These are phyloP conservation scores for Macrotus californicus DNA, from an alignment of 2,113 vertebrate species.

Conservation along the genomic window DNA sequence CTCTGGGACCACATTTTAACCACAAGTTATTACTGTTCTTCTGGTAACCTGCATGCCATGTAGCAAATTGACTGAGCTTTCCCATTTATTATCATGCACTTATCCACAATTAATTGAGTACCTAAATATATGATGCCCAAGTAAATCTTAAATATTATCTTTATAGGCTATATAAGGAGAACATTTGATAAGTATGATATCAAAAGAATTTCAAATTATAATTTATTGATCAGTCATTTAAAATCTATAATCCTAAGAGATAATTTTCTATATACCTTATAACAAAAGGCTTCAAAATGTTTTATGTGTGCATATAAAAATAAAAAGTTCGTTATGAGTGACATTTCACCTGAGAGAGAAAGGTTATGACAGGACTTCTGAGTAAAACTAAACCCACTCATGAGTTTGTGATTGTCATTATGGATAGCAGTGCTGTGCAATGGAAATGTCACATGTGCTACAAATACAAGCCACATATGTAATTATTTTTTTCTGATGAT, in stretches of 20 bases:
- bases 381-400: background rate
- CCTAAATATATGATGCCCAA: background rate
- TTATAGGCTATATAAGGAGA: background rate
- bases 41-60: background rate
- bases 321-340: background rate
- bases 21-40: background rate
- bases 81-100: background rate
- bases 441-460: background rate
- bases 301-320: background rate
- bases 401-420: background rate
- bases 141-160: slow-evolving; percentile 15
- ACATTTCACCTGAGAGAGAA: background rate
- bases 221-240: background rate
- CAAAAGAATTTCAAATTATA: background rate
- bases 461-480: background rate
- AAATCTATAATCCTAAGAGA: background rate
- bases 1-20: slow-evolving; percentile 13
- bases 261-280: background rate
- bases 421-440: background rate
- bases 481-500: background rate
- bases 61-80: slow-evolving; percentile 27
- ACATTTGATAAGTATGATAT: background rate
- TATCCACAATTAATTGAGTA: background rate
- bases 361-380: background rate
- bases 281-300: slow-evolving; percentile 1